These are phyloP conservation scores for Mareca strepera DNA, from an alignment of 2,797 vertebrate genomes.

Conservation along the genomic window DNA sequence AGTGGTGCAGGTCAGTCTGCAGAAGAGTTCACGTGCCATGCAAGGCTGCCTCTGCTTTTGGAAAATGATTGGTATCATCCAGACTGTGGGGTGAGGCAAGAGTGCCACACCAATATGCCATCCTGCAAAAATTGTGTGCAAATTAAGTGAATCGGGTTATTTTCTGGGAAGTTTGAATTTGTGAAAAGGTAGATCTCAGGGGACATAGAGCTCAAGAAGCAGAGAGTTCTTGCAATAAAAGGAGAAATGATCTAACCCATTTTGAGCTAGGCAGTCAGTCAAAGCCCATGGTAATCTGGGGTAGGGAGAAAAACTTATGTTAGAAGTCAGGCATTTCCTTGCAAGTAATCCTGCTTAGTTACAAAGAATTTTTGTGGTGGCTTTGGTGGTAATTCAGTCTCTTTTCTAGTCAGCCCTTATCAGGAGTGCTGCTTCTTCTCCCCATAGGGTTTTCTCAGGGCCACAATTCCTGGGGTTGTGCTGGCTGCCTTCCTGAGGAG, in stretches of 20 bases:
- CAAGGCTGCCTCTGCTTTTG: background rate
- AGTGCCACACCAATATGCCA: background rate
- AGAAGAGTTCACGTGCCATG: background rate
- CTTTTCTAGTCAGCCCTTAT: background rate
- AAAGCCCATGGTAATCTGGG: background rate
- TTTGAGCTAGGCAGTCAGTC: background rate
- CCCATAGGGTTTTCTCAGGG: background rate
- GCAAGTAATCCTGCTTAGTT: background rate
- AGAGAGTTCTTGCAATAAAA: background rate
- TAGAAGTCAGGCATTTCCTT: background rate
- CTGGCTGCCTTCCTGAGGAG: background rate
- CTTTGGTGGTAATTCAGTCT: background rate
- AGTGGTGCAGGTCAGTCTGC: background rate
- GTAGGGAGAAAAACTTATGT: background rate
- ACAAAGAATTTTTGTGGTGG: background rate
- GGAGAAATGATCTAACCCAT: background rate
- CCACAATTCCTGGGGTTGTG: background rate
- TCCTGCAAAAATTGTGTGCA: background rate
- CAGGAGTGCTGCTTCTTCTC: background rate
- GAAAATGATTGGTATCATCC: background rate
- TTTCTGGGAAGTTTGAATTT: background rate
- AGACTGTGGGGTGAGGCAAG: background rate
- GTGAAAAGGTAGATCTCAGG: background rate
- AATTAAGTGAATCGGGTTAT: background rate
- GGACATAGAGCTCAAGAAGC: background rate